Evolutionary conservation across 2,113 vertebrate species (phyloP).

Genomic region (Colistium nudipinnis): DNA sequence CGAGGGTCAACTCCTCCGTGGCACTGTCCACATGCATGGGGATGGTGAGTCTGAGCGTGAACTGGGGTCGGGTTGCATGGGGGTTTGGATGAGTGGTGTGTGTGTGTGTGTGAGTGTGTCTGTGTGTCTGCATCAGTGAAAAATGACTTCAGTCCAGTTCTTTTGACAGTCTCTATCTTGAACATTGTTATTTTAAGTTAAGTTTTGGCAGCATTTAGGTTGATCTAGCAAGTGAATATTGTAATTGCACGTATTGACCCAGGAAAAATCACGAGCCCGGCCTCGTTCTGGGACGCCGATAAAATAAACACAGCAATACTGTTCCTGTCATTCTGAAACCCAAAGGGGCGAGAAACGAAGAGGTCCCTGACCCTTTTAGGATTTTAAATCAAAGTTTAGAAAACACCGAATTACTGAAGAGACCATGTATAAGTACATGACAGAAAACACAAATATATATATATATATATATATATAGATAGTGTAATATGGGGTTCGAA

Average conservation of each 20-base stretch:
- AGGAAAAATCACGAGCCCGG: constrained; percentile 10
- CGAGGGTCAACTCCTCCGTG: constrained; percentile 85
- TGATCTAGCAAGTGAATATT: constrained; percentile 19
- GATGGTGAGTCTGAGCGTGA: constrained; percentile 85
- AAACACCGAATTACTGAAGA: constrained; percentile 10
- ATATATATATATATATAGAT: not conserved
- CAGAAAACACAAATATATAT: too few species aligned
- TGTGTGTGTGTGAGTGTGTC: too few species aligned
- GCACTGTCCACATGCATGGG: constrained; percentile 89
- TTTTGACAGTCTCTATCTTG: constrained; percentile 16
- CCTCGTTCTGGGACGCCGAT: constrained; percentile 27
- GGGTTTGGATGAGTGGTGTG: constrained; percentile 1
- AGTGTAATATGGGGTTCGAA: not conserved
- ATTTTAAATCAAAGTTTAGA: constrained; percentile 16
- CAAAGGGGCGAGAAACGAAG: not conserved
- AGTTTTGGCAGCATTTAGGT: constrained; percentile 39
- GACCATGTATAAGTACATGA: not conserved
- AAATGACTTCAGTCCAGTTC: not conserved
- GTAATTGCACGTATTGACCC: constrained; percentile 24
- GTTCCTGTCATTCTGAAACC: constrained; percentile 38
- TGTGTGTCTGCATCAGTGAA: constrained; percentile 3
- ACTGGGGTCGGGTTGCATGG: constrained; percentile 37
- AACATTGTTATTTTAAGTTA: constrained; percentile 18
- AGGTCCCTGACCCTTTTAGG: constrained; percentile 1
- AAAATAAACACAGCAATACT: constrained; percentile 43